These are phyloP conservation scores for Sisor rabdophorus DNA, from an alignment of 2,113 vertebrate genomes.

Conservation along the genomic window DNA sequence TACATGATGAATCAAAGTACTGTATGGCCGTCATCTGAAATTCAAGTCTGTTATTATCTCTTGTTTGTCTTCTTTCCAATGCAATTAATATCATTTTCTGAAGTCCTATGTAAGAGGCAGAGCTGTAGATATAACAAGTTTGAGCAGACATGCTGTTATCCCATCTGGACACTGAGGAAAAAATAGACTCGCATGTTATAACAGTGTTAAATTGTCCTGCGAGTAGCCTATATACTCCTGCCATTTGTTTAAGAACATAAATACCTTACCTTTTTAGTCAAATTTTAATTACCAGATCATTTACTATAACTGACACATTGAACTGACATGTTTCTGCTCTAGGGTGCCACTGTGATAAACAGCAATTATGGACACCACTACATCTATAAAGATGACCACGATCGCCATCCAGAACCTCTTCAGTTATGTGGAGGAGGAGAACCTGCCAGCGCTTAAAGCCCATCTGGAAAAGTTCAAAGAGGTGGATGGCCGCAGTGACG, in stretches of 20 bases:
- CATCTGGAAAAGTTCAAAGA: slow-evolving; percentile 96
- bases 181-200: background rate
- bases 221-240: slow-evolving; percentile 11
- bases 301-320: background rate
- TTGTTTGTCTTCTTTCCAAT: slow-evolving; percentile 8
- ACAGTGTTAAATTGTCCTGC: background rate
- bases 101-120: background rate
- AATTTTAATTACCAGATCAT: background rate
- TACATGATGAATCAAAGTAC: background rate
- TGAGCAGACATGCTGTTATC: slow-evolving; percentile 12
- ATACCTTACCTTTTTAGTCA: background rate
- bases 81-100: slow-evolving; percentile 10
- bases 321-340: background rate
- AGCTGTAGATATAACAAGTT: background rate
- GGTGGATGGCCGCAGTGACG: slow-evolving; percentile 95
- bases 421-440: slow-evolving; percentile 93
- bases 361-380: slow-evolving; percentile 71
- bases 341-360: slow-evolving; percentile 32
- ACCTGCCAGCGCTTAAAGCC: slow-evolving; percentile 81
- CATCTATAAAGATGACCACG: slow-evolving; percentile 83
- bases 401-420: slow-evolving; percentile 91
- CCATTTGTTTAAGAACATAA: slow-evolving; percentile 5
- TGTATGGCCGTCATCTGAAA: background rate
- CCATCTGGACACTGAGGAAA: background rate
- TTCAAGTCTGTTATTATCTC: slow-evolving; percentile 17